Evolutionary conservation across 2,113 vertebrate genomes (phyloP).

Genomic region (Glareola pratincola): DNA sequence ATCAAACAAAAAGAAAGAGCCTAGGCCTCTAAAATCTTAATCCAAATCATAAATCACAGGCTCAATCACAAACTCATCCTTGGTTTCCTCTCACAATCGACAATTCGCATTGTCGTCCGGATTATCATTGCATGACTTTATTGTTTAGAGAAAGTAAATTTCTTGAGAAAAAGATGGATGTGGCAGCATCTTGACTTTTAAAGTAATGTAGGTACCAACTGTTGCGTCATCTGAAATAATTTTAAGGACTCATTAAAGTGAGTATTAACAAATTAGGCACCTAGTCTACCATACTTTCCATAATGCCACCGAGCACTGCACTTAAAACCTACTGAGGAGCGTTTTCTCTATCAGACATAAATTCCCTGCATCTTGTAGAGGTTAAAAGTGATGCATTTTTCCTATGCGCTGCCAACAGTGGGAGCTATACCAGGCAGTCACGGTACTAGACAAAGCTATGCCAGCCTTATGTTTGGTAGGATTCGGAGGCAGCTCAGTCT

Average conservation of each 20-base stretch:
- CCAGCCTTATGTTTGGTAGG: background rate
- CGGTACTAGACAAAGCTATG: background rate
- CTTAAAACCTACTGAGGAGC: background rate
- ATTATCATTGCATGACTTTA: background rate
- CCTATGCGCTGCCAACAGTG: background rate
- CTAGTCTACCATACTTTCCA: background rate
- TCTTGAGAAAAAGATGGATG: background rate
- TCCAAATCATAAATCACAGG: background rate
- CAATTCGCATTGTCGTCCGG: background rate
- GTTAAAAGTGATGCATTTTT: background rate
- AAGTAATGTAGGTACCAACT: background rate
- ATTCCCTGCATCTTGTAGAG: background rate
- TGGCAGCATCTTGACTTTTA: background rate
- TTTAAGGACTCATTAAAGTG: background rate
- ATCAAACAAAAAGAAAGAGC: background rate
- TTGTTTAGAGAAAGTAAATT: background rate
- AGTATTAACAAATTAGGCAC: background rate
- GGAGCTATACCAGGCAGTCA: background rate
- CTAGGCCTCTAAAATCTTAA: background rate
- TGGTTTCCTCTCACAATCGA: background rate
- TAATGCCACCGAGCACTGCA: background rate
- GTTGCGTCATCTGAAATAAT: background rate
- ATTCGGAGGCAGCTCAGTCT: fast-evolving
- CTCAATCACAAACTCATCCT: background rate
- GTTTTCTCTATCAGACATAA: background rate